A percentile compares a stretch with the other conserved stretches of the same genome.
phyloP scores from a whole-genome alignment of 92 coral and sea anemone genomes.

The Porites lobata region DNA sequence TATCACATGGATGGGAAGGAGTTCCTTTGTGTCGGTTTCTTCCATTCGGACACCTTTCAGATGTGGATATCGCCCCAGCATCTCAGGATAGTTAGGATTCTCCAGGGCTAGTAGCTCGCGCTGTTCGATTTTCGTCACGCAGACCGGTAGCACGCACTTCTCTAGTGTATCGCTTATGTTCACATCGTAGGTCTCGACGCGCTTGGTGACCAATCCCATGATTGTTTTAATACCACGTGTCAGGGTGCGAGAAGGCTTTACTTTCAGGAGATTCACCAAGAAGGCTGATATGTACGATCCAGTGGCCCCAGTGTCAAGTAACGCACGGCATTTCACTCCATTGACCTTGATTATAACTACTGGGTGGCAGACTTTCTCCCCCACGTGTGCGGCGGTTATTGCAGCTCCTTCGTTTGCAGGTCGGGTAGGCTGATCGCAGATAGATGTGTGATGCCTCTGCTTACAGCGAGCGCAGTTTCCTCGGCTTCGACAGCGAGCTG shows the following conservation, averaged over 20 bases:
- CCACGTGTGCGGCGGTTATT: conserved; percentile 48
- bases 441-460: conserved; percentile 64
- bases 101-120: conserved; percentile 62
- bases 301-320: conserved; percentile 79
- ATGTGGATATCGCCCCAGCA: conserved; percentile 60
- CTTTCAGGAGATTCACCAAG: conserved; percentile 38
- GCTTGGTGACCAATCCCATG: conserved; percentile 59
- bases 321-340: conserved; percentile 59
- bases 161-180: conserved; percentile 52
- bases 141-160: conserved; percentile 26
- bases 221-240: conserved; percentile 54
- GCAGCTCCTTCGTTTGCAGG: conserved; percentile 29
- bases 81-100: conserved; percentile 66
- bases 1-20: conserved; percentile 33
- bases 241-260: conserved; percentile 39
- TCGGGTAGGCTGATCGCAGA: conserved; percentile 44
- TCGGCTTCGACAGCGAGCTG: conserved; percentile 63
- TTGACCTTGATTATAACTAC: conserved; percentile 56
- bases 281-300: conserved; percentile 50
- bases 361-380: conserved; percentile 61
- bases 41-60: conserved; percentile 56
- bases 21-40: conserved; percentile 48
- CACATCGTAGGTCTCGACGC: conserved; percentile 49
- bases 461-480: conserved; percentile 65
- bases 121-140: conserved; percentile 52